Percentiles rank a stretch among this genome's conserved stretches.
Evolutionary conservation across 1,140 invertebrate species (phyloP).

Genomic region (Euglossa dilemma): DNA sequence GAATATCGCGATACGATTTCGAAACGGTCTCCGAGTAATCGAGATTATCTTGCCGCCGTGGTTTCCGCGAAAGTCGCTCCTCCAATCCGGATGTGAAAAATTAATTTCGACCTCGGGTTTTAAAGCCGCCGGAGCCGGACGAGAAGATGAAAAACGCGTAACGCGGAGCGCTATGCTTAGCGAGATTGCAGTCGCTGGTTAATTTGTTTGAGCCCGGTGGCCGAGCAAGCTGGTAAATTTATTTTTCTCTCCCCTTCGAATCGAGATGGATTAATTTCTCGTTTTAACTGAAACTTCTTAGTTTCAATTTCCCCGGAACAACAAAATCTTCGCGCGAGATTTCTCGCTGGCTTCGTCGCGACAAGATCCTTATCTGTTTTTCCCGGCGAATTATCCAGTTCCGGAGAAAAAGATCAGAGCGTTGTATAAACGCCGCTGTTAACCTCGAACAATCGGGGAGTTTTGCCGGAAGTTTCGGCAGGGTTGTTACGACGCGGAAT

Average conservation of each 20-base stretch:
- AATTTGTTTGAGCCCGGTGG: background rate
- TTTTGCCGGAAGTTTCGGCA: constrained; percentile 19
- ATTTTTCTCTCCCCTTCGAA: background rate
- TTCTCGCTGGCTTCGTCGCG: background rate
- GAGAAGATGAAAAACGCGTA: background rate
- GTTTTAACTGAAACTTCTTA: background rate
- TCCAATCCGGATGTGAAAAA: background rate
- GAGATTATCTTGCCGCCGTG: too few relatives aligned
- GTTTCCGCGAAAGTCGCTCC: too few relatives aligned
- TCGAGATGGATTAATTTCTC: background rate
- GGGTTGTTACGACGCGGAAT: constrained; percentile 33
- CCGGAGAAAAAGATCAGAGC: too few relatives aligned
- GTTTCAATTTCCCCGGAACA: background rate
- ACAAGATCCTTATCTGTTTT: too few relatives aligned
- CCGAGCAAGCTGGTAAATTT: constrained; percentile 9
- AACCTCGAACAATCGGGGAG: constrained; percentile 21
- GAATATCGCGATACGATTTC: too few relatives aligned
- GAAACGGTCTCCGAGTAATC: too few relatives aligned
- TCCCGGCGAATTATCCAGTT: too few relatives aligned
- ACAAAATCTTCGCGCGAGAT: background rate
- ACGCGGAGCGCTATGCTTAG: background rate
- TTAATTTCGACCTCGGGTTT: background rate
- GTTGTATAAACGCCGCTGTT: background rate
- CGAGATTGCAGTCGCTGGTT: background rate
- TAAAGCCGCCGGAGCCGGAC: background rate